These are phyloP conservation scores for Allygus modestus DNA, from an alignment of 2,888 invertebrate species.

Conservation along the genomic window DNA sequence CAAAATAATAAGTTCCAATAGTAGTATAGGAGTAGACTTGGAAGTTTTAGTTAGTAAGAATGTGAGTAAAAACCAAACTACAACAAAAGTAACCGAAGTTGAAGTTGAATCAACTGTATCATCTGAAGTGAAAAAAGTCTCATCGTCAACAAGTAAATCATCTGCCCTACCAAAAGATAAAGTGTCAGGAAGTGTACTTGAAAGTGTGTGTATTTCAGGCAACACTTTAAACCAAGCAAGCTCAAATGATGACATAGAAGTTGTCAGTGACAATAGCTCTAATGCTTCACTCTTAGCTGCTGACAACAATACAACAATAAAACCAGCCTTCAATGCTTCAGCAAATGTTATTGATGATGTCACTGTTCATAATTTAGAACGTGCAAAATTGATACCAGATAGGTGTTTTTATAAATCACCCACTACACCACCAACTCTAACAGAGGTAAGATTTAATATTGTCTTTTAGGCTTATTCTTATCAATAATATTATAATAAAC, in stretches of 20 bases:
- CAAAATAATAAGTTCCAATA: slow-evolving; percentile 12
- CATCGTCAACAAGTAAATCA: neutral
- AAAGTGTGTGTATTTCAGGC: neutral
- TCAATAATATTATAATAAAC: too few species aligned
- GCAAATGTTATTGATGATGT: neutral
- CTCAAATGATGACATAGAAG: neutral
- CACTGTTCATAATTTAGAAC: neutral
- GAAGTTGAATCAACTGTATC: neutral
- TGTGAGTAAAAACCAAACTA: neutral
- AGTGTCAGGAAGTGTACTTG: neutral
- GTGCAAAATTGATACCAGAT: neutral
- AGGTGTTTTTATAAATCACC: slow-evolving; percentile 32
- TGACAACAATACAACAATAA: neutral
- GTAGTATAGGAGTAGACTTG: neutral
- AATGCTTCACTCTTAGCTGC: neutral
- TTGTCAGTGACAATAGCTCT: neutral
- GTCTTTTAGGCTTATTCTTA: too few species aligned
- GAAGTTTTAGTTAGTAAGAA: neutral
- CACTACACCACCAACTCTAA: neutral
- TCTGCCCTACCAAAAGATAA: neutral
- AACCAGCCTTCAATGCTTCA: neutral
- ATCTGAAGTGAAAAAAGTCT: neutral
- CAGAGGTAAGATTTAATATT: slow-evolving; percentile 5
- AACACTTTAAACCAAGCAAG: neutral
- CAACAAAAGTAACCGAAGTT: neutral